Conservation (phyloP, 2,113 vertebrate genomes). For the Athene noctua region DNA sequence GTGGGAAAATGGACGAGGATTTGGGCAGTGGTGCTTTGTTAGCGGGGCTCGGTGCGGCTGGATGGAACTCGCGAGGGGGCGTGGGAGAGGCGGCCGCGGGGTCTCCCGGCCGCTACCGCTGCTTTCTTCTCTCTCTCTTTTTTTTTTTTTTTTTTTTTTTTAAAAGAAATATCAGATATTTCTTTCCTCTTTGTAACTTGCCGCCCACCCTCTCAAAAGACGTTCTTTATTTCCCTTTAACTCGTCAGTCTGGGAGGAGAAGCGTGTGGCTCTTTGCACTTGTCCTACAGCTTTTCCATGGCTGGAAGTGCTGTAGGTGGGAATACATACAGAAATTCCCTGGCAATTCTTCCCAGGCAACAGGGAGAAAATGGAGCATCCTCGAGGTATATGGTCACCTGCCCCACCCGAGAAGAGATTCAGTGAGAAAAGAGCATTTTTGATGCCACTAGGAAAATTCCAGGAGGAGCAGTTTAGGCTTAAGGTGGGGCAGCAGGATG, state of each 20-base stretch:
- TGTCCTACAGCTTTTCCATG: not conserved
- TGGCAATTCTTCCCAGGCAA: not conserved
- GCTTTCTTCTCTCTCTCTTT: not conserved
- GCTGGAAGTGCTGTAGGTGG: not conserved
- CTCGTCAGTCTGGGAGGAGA: not conserved
- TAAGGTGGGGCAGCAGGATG: conserved; percentile 22
- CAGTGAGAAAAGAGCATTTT: not conserved
- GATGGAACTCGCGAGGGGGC: conserved; percentile 27
- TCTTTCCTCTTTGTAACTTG: not conserved
- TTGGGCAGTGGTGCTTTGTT: conserved; percentile 55
- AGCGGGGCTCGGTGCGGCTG: not conserved
- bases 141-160: no score
- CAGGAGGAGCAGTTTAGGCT: not conserved
- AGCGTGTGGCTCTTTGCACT: not conserved
- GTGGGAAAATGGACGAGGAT: not conserved
- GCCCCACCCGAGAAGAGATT: not conserved
- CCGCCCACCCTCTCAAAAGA: not conserved
- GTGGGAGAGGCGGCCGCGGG: not conserved
- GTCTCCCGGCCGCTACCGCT: not conserved
- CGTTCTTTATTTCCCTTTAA: not conserved
- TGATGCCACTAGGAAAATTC: not conserved
- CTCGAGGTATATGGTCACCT: not conserved
- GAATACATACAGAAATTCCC: not conserved
- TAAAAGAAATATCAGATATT: not conserved
- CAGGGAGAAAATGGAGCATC: not conserved